Conservation (phyloP, 2,797 vertebrate species). For the Rhinella marina region DNA sequence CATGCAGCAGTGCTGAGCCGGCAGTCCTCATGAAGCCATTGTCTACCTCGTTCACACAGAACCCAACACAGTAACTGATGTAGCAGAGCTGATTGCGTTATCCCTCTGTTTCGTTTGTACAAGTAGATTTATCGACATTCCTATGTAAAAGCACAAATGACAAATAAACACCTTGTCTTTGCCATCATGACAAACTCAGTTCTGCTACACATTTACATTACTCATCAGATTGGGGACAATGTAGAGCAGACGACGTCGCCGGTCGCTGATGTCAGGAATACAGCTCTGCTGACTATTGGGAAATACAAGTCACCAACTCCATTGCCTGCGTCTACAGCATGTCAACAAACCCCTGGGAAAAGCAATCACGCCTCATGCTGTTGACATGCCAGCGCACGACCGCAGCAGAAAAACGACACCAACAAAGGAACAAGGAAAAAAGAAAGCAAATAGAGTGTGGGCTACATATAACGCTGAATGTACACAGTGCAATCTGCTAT, state of each 20-base stretch:
- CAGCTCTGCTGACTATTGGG: slow-evolving; percentile 37
- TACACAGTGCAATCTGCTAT: neutral
- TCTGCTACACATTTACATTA: neutral
- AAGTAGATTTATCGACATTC: neutral
- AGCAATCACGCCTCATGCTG: neutral
- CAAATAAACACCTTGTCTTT: neutral
- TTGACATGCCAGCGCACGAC: neutral
- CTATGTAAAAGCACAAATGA: neutral
- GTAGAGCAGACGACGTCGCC: neutral
- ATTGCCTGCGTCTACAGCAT: neutral
- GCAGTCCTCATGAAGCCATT: neutral
- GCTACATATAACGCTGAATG: neutral
- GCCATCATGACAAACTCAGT: neutral
- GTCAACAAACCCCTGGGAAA: slow-evolving; percentile 42
- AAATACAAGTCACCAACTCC: neutral
- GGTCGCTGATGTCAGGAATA: neutral
- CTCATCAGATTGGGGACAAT: neutral
- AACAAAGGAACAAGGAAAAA: too few species aligned
- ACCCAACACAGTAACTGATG: neutral
- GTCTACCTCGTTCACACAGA: neutral
- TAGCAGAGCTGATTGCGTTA: slow-evolving; percentile 1
- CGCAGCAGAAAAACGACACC: neutral
- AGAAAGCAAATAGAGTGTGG: neutral
- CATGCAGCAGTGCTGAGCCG: neutral
- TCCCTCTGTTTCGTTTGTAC: neutral